Base-by-base conservation (phyloP, 1,140 invertebrate species). In the Drusus annulatus region DNA sequence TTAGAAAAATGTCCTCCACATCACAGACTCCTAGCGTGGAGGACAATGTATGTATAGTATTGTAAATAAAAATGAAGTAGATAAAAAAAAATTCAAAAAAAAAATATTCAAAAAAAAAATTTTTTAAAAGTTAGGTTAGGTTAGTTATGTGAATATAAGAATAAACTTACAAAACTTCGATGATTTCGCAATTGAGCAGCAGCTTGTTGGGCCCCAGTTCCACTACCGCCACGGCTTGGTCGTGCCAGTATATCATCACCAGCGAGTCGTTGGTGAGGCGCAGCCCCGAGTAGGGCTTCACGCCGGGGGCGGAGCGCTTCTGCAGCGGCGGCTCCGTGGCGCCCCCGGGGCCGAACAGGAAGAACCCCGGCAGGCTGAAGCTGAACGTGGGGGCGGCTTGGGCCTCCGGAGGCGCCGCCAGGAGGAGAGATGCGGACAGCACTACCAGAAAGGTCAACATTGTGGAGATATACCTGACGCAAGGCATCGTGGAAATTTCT, bases 161-260 rank as follows among this genome's bases (percentile, higher is more conserved):
- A 45, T 1, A 45, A 17, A 78, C 94, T 93, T 88, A 96, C 95
- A 93, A 93, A 81, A 95, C 94, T 91, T 97, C 95, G 80, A 96
- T 94, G 77, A 97, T 90, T 87, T 96, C 94, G 85, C 95, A 97
- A 84, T 94, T 93, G 19, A 93, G 89, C 13, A 95, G 87, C 78
- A 94, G 87, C 84, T 93, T 93, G 78, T 91, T 87, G 28, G 90
- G 87, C 3, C 93, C 92, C 50, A 94, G 89, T 85, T 96, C 95
- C 6, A 95, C 92, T 7, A 96, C 91, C 3, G 95, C 95, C 17
- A 96, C 92, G 0, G 95, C 95, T 87, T 95, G 94, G 84, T 96
- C 95, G 86, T 94, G 91, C 86, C 93, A 92, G 85, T 95, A 96
- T 71, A 95, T 93, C 91, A 94, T 93, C 56, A 92, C 86, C 31